Evolutionary conservation across 2,113 vertebrate species (phyloP).

Genomic region (Glaucomys volans): DNA sequence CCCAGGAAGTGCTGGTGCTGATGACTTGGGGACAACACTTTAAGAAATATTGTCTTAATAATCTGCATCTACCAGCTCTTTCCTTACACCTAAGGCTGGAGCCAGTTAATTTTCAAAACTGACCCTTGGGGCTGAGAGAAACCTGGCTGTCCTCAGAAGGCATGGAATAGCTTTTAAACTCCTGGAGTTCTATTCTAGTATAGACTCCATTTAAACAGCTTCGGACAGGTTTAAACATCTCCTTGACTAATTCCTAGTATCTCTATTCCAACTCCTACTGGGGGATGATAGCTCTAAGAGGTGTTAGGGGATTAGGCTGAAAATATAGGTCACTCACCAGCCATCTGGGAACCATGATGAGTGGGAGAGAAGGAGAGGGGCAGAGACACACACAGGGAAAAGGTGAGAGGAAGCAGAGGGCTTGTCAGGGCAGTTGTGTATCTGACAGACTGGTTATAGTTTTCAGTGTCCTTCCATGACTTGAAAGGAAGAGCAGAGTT

Average conservation of each 20-base stretch:
- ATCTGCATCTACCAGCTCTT: slow-evolving; percentile 9
- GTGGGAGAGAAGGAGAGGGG: slow-evolving; percentile 36
- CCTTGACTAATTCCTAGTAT: slow-evolving; percentile 77
- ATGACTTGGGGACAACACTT: background rate
- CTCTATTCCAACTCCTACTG: slow-evolving; percentile 68
- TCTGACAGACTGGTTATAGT: background rate
- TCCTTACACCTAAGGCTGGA: background rate
- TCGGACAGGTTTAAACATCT: slow-evolving; percentile 81
- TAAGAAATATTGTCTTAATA: background rate
- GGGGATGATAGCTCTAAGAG: slow-evolving; percentile 80
- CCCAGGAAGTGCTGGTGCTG: background rate
- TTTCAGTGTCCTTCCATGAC: background rate
- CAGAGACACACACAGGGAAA: slow-evolving; percentile 36
- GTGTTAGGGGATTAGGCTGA: slow-evolving; percentile 82
- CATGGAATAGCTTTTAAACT: background rate
- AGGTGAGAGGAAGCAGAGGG: slow-evolving; percentile 63
- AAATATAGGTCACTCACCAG: slow-evolving; percentile 80
- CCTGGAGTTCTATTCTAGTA: slow-evolving; percentile 43
- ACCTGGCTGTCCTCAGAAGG: background rate
- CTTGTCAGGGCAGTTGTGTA: slow-evolving; percentile 72
- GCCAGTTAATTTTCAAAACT: slow-evolving; percentile 37
- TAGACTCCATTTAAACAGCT: slow-evolving; percentile 75
- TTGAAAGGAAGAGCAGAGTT: background rate
- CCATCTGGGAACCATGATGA: slow-evolving; percentile 75
- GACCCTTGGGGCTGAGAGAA: background rate